Evolutionary conservation across 1,140 invertebrate species (phyloP).

Genomic region (Aplysia californica): DNA sequence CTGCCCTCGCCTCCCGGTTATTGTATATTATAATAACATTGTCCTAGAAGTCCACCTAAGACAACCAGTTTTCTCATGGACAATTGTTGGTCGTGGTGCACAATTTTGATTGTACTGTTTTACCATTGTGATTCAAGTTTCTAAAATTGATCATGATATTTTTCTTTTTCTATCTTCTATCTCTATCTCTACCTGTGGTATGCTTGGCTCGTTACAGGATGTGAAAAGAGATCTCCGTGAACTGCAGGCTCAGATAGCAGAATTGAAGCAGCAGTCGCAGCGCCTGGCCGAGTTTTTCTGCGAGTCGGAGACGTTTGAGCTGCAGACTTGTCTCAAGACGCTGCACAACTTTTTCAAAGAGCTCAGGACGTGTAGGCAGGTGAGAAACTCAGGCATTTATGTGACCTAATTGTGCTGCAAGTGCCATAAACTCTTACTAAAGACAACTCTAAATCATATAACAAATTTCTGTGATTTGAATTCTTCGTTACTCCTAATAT

Average conservation of each 20-base stretch:
- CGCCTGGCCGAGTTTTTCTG: slow-evolving; percentile 49
- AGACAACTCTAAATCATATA: no score
- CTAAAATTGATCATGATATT: background rate
- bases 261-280: slow-evolving; percentile 38
- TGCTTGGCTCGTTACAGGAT: slow-evolving; percentile 35
- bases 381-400: no score
- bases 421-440: no score
- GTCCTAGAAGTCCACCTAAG: no score
- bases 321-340: slow-evolving; percentile 39
- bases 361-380: slow-evolving; percentile 40
- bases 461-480: no score
- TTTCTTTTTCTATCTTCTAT: background rate
- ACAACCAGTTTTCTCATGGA: no score
- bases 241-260: slow-evolving; percentile 40
- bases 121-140: background rate
- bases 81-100: no score
- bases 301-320: slow-evolving; percentile 47
- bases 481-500: no score
- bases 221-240: slow-evolving; percentile 43
- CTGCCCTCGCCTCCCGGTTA: no score
- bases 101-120: background rate
- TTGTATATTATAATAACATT: no score
- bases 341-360: slow-evolving; percentile 47
- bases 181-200: background rate
- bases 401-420: no score